Evolutionary conservation across 1,140 invertebrate genomes (phyloP), one percentile per base, ranked within the genome.

Genomic region (Pachyrhynchus sulphureomaculatus): DNA sequence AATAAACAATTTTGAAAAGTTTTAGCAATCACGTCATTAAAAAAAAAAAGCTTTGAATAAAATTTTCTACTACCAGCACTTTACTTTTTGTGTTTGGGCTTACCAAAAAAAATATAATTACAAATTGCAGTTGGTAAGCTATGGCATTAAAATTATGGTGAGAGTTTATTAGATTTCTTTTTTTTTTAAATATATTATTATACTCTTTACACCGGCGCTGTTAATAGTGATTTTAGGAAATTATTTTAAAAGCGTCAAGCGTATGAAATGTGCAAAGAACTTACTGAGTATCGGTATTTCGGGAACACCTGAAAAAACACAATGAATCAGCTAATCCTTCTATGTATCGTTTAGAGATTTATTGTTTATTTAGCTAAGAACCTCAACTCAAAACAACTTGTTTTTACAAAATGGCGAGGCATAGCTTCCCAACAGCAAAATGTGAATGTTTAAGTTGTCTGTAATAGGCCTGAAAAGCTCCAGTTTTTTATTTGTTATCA

Each of bases 11-110:
- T 26, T 26, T 26, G 3, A 26, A 26, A 26, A 26, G 24, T 26
- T 26, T 26, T 26, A 8, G 8, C 8, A n/a, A n/a, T n/a, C 37
- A 39, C 10, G 17, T 44, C 15, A 44, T 18, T 23, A 4, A 8
- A 44, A 23, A 12, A 2, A 44, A 15, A 18, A 18, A 18, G 17
- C 6, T 24, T 36, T 20, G 2, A 10, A 21, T 37, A 36, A 39
- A 49, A 60, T 33, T 21, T 26, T 20, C 36, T 59, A 44, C 49
- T 47, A 34, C 17, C 44, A 15, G 61, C 62, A 65, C 18, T 58
- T 65, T 65, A 68, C 63, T 61, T 67, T 65, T 65, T 68, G 66
- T 60, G 62, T 57, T 63, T 33, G 4, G 4, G 37, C 41, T 56
- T 45, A 53, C 51, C 34, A 34, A 51, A 49, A 36, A 36, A 48